These are phyloP conservation scores for Gymnocypris eckloni DNA, from an alignment of 2,797 vertebrate species.

Conservation along the genomic window DNA sequence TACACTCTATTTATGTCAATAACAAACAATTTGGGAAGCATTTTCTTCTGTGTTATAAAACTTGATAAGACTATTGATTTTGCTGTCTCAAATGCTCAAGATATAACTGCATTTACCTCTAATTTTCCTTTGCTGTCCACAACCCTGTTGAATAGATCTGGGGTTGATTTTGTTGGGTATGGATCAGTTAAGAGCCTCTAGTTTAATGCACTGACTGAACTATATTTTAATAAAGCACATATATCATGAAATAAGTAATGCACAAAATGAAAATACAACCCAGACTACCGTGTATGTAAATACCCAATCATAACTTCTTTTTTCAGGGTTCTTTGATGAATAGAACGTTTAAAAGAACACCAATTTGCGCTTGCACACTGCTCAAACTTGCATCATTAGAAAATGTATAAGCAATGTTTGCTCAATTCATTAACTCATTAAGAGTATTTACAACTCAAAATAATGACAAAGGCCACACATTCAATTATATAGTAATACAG, in stretches of 20 bases:
- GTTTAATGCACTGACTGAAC: not conserved
- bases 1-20: not conserved
- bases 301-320: too few species aligned
- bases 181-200: not conserved
- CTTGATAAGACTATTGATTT: not conserved
- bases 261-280: too few species aligned
- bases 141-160: not conserved
- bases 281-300: too few species aligned
- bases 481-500: not conserved
- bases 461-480: not conserved
- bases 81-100: not conserved
- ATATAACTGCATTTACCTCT: not conserved
- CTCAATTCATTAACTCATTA: not conserved
- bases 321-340: too few species aligned
- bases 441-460: not conserved
- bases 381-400: not conserved
- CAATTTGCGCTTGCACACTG: not conserved
- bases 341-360: too few species aligned
- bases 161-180: not conserved
- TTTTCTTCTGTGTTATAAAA: not conserved
- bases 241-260: too few species aligned
- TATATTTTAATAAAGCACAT: too few species aligned
- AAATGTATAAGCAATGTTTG: not conserved
- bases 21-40: not conserved
- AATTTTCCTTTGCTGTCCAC: not conserved